Base-by-base conservation (phyloP, 2,113 vertebrate genomes). In the Astatotilapia flaviijosephi region DNA sequence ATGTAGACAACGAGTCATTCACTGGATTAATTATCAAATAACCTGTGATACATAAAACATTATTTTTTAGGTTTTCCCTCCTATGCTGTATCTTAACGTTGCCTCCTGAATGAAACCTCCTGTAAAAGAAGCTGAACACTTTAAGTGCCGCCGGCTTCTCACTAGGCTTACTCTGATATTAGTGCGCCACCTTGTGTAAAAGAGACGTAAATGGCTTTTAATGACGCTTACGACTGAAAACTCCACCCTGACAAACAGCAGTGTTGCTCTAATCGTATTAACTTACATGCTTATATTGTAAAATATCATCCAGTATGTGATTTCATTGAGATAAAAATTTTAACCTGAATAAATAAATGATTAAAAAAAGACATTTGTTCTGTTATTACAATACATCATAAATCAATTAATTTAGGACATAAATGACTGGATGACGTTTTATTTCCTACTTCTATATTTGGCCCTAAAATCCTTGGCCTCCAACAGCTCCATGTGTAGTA, bases 151-250 rank as follows among this genome's bases (percentile, higher is more conserved):
- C 62, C n/a, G 12, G n/a, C 6, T 6, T 4, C 6, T 4, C 80
- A 19, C 1, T 79, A 28, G 14, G 2, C 3, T 26, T 2, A 75
- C 4, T 0, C 5, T 73, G 86, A 13, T 56, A 65, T 62, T 40
- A 90, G 33, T n/a, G 28, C 73, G 86, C 86, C 93, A 80, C n/a
- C 93, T 92, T 6, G 86, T 91, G 95, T n/a, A 15, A 4, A 73
- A 79, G 1, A 14, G 6, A 15, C 21, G 21, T 15, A 73, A 73
- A 73, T 73, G 40, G 5, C n/a, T 68, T 68, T 6, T 9, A 21
- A 23, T 68, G 60, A 13, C 60, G 6, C 60, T 68, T n/a, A 65
- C 0, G 4, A 37, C 33, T n/a, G 60, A 65, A 37, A 65, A 37
- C 60, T 35, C 33, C 60, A 37, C 60, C 60, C 60, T 65, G 33